Percentiles rank a stretch among this genome's conserved stretches.
These are phyloP conservation scores for Xyrauchen texanus DNA, from an alignment of 2,113 vertebrate genomes.

Conservation along the genomic window DNA sequence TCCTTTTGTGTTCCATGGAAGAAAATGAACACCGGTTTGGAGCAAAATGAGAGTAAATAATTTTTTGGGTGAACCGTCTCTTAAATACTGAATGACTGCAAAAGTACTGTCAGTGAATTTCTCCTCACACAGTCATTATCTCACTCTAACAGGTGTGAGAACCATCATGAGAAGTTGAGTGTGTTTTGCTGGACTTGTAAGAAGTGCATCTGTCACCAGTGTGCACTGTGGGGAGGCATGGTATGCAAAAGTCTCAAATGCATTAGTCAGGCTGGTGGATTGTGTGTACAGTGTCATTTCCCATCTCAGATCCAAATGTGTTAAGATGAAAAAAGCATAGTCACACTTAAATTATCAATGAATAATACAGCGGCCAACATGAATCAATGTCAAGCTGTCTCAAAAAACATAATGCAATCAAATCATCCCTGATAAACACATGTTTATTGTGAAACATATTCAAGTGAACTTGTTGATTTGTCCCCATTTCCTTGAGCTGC, in stretches of 20 bases:
- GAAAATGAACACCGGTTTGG: neutral
- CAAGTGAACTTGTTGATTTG: neutral
- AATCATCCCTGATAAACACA: neutral
- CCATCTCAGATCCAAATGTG: neutral
- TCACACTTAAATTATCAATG: constrained; percentile 11
- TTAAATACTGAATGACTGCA: neutral
- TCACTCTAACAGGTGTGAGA: constrained; percentile 86
- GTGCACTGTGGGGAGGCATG: constrained; percentile 97
- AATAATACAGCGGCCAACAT: neutral
- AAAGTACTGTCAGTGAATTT: neutral
- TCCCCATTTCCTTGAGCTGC: neutral
- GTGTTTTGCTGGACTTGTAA: constrained; percentile 99
- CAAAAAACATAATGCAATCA: no score
- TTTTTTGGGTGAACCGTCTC: neutral
- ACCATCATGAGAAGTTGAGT: constrained; percentile 97
- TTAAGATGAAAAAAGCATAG: neutral
- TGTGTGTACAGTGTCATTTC: neutral
- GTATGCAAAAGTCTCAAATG: constrained; percentile 2
- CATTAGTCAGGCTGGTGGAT: neutral
- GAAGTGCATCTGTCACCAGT: constrained; percentile 99
- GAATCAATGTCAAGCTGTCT: neutral
- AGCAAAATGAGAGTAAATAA: neutral
- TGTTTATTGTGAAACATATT: neutral
- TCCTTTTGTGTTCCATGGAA: neutral
- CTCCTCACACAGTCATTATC: neutral